Evolutionary conservation across 2,113 vertebrate genomes (phyloP), one percentile per base, ranked within the genome.

Genomic region (Camelus bactrianus): DNA sequence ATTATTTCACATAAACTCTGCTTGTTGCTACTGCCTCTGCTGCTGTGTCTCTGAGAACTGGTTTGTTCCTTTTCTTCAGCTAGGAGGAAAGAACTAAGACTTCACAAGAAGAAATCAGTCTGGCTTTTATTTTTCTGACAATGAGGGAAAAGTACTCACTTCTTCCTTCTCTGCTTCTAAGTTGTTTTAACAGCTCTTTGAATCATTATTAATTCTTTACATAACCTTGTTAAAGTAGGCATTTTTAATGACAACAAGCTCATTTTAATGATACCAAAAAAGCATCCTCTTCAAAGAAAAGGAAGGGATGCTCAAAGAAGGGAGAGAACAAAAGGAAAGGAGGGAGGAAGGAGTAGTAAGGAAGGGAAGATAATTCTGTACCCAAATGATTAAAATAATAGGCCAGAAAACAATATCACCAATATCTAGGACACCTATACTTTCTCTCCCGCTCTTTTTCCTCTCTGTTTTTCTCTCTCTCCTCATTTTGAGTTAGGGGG

Each of bases 201-300:
- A 73, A 65, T 58, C 76, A 64, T 94, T 95, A 92, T 79, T 81
- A 96, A 94, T 91, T 97, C 9, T 77, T 96, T 93, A 89, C 70
- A 38, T 93, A 89, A 96, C 69, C 22, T 60, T 92, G 19, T n/a
- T 77, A 84, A 24, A 92, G 35, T 84, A 93, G 60, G 42, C 56
- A 73, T 82, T 98, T 95, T 89, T 90, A 88, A 72, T 85, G 35
- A 83, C 46, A 91, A 90, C 35, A 77, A 94, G 26, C 20, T 85
- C 28, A 94, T 96, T 96, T 89, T 82, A 93, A 93, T 85, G 16
- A 67, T 76, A 65, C 8, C 89, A 56, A 79, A 85, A 95, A 84
- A 70, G 2, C 50, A 52, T 80, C 14, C 8, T 67, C n/a, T 20
- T 94, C 56, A 79, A 89, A 86, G 26, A 73, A 85, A 76, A 84